Conservation (phyloP, 2,888 invertebrate genomes). For the Nephrotoma guestfalica region DNA sequence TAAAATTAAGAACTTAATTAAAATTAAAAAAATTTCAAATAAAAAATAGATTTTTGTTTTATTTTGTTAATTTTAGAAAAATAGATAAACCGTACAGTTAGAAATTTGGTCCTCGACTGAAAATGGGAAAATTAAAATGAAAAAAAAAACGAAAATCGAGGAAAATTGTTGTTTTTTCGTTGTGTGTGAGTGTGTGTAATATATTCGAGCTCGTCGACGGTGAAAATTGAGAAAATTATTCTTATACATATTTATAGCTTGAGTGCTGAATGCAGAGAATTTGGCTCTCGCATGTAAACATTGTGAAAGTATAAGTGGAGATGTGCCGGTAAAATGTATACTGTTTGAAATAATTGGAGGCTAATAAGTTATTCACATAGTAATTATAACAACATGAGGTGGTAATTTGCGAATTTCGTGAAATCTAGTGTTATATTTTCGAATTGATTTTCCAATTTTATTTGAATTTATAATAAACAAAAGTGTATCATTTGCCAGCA, state of each 20-base stretch:
- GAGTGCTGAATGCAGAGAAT: not conserved
- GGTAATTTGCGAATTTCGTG: not conserved
- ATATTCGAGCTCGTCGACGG: not conserved
- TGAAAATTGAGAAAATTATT: not conserved
- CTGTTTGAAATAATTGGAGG: not conserved
- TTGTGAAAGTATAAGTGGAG: not conserved
- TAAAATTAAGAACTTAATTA: not conserved
- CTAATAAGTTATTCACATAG: not conserved
- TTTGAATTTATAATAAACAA: no score
- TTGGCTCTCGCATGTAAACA: not conserved
- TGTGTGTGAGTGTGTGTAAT: not conserved
- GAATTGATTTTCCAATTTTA: not conserved
- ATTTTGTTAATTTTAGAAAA: not conserved
- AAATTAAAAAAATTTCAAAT: not conserved
- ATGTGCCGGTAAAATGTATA: not conserved
- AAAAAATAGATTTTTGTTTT: not conserved
- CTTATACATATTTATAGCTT: not conserved
- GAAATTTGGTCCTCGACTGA: not conserved
- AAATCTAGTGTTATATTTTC: not conserved
- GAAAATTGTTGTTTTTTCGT: not conserved
- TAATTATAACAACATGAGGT: not conserved
- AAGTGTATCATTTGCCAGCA: no score
- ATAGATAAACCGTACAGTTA: not conserved
- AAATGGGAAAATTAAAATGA: not conserved
- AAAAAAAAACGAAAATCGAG: not conserved